A percentile compares a stretch with the other conserved stretches of the same genome.
These are phyloP conservation scores for Slavum lentiscoides DNA, from an alignment of 2,888 invertebrate species.

Conservation along the genomic window DNA sequence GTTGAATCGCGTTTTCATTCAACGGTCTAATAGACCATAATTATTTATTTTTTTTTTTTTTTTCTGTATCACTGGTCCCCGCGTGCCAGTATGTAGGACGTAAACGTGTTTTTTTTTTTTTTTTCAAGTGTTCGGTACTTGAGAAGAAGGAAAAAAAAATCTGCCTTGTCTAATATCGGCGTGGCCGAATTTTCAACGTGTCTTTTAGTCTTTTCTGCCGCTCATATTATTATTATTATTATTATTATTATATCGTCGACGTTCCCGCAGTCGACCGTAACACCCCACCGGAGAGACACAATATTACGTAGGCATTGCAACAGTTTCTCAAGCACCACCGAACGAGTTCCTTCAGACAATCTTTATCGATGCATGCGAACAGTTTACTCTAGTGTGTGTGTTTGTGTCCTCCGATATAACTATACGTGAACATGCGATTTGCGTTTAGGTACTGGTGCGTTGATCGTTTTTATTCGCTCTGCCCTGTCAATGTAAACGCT, in stretches of 20 bases:
- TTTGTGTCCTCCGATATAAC: background rate
- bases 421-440: constrained; percentile 34
- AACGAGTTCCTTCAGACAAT: constrained; percentile 30
- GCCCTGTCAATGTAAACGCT: constrained; percentile 19
- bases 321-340: constrained; percentile 10
- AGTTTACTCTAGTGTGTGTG: constrained; percentile 25
- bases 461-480: constrained; percentile 25
- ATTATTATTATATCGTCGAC: constrained; percentile 11
- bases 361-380: constrained; percentile 20
- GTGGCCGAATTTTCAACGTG: constrained; percentile 37
- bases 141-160: constrained; percentile 36
- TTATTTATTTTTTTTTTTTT: background rate
- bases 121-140: background rate
- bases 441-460: constrained; percentile 39
- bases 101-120: background rate
- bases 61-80: background rate
- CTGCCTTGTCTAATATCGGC: constrained; percentile 36
- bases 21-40: background rate
- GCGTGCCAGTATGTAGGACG: constrained; percentile 19
- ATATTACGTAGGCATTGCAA: background rate
- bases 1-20: too few relatives aligned
- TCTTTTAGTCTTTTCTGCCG: background rate
- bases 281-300: constrained; percentile 34
- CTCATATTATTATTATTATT: too few relatives aligned
- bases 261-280: constrained; percentile 49